A percentile compares a stretch with the other conserved stretches of the same genome.
Conservation (phyloP, 1,140 invertebrate genomes). For the Drosophila suzukii region DNA sequence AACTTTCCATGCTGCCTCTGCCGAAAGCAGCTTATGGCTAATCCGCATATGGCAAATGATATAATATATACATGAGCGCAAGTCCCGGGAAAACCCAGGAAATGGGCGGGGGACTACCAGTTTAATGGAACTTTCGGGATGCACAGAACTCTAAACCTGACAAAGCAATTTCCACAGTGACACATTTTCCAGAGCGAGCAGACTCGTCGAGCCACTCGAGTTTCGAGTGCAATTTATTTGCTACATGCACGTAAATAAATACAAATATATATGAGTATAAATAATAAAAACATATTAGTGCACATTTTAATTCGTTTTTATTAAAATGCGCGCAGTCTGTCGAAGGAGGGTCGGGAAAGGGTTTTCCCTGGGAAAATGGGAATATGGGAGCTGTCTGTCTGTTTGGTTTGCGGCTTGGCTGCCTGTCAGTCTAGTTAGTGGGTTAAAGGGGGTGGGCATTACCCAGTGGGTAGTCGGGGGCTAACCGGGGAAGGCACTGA, state of each 20-base stretch:
- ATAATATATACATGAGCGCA: conserved; percentile 60
- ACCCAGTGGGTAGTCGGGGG: neutral
- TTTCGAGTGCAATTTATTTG: conserved; percentile 63
- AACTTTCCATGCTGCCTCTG: conserved; percentile 47
- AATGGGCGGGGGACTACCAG: neutral
- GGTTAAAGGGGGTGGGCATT: neutral
- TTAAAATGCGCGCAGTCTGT: conserved; percentile 61
- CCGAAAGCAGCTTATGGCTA: conserved; percentile 68
- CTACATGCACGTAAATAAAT: conserved; percentile 52
- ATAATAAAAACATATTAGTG: conserved; percentile 81
- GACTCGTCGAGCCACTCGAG: conserved; percentile 3
- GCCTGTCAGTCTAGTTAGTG: conserved; percentile 20
- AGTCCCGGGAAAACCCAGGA: neutral
- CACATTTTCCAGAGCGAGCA: conserved; percentile 54
- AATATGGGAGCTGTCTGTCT: conserved; percentile 32
- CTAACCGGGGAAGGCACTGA: conserved; percentile 26
- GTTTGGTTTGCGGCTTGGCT: conserved; percentile 61
- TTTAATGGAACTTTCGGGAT: conserved; percentile 44
- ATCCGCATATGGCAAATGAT: conserved; percentile 80
- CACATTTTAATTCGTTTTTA: conserved; percentile 78
- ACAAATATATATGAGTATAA: conserved; percentile 62
- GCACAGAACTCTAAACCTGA: conserved; percentile 49
- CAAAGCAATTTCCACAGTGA: conserved; percentile 68
- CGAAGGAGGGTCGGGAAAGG: neutral
- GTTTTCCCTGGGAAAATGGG: neutral